Percentiles rank a stretch among this genome's conserved stretches.
These are phyloP conservation scores for Mus minutoides DNA, from an alignment of 2,797 vertebrate species.

Conservation along the genomic window DNA sequence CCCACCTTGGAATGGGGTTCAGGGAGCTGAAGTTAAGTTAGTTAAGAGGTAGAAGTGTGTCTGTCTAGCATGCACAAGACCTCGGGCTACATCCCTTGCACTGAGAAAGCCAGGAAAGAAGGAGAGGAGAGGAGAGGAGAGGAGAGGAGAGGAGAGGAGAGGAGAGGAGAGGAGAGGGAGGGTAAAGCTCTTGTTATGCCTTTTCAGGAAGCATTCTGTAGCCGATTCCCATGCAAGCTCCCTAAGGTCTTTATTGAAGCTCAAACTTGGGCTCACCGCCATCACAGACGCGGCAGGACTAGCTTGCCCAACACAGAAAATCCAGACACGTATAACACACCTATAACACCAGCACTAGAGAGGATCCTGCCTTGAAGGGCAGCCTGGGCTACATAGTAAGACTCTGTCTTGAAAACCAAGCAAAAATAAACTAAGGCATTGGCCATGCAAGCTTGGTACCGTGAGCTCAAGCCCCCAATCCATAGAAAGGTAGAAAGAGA, in stretches of 20 bases:
- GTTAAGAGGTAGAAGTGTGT: not conserved
- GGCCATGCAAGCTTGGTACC: too few species aligned
- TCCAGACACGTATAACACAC: rapidly evolving
- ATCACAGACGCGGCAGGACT: not conserved
- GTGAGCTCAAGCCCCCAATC: not conserved
- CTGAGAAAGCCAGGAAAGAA: not conserved
- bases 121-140: too few species aligned
- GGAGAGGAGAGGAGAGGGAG: rapidly evolving
- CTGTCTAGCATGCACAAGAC: not conserved
- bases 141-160: too few species aligned
- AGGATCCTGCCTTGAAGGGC: not conserved
- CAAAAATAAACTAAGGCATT: not conserved
- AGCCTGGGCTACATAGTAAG: not conserved
- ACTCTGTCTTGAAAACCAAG: not conserved
- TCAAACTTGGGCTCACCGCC: not conserved
- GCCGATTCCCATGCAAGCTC: not conserved
- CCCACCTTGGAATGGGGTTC: not conserved
- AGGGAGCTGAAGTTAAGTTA: not conserved
- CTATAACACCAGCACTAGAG: not conserved
- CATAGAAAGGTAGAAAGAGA: not conserved
- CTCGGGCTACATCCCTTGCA: not conserved
- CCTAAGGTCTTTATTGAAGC: not conserved
- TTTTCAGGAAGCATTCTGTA: not conserved
- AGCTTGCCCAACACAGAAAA: not conserved
- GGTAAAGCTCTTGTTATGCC: not conserved